These are phyloP conservation scores for Antigone vipio DNA, from an alignment of 2,113 vertebrate genomes.

Conservation along the genomic window DNA sequence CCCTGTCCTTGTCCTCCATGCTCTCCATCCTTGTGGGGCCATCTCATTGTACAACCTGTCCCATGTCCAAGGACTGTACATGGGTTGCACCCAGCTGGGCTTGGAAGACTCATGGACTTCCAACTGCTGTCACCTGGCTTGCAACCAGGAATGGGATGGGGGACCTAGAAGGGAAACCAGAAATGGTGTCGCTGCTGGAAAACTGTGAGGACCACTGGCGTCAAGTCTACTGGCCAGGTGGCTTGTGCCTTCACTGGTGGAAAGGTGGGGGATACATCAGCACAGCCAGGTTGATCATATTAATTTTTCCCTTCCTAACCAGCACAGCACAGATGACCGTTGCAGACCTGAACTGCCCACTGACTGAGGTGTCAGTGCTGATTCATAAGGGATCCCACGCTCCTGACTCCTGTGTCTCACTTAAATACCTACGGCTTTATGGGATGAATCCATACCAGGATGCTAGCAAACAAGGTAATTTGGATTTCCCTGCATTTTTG, in stretches of 20 bases:
- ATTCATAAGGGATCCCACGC: background rate
- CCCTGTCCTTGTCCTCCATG: accelerated
- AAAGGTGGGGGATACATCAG: accelerated
- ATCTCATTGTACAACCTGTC: background rate
- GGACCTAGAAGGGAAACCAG: background rate
- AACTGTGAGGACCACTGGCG: accelerated
- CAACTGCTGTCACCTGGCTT: background rate
- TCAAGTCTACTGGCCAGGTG: background rate
- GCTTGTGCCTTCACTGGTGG: background rate
- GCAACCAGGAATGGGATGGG: background rate
- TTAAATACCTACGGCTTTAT: background rate
- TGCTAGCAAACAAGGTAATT: background rate
- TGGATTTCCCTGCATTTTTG: background rate
- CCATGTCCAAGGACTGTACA: background rate
- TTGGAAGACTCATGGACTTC: accelerated
- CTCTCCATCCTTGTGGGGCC: background rate
- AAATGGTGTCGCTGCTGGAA: background rate
- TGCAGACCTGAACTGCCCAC: background rate
- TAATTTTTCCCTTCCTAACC: background rate
- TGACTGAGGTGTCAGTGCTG: background rate
- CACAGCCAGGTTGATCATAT: background rate
- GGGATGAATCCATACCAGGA: background rate
- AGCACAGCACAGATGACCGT: background rate
- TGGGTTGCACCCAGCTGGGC: background rate
- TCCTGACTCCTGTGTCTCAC: background rate